Percentiles rank a stretch among this genome's conserved stretches.
These are phyloP conservation scores for Intellagama lesueurii DNA, from an alignment of 2,797 vertebrate species.

Conservation along the genomic window DNA sequence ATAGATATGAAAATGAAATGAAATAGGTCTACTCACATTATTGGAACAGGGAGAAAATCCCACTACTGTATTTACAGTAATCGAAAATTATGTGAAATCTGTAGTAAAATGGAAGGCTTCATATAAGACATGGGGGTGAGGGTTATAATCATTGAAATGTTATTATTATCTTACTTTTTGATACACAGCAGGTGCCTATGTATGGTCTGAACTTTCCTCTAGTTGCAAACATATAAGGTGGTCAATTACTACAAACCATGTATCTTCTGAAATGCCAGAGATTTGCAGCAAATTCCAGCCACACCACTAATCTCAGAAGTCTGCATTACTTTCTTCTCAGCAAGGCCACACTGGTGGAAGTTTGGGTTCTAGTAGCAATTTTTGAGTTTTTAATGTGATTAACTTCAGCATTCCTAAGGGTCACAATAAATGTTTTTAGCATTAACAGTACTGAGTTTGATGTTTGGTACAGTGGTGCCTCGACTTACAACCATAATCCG, in stretches of 20 bases:
- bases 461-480: too few species aligned
- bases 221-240: background rate
- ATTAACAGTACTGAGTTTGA: background rate
- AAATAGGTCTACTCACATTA: conserved; percentile 13
- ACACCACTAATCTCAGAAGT: background rate
- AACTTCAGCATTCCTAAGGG: background rate
- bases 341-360: conserved; percentile 5
- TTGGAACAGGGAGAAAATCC: background rate
- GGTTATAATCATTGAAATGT: background rate
- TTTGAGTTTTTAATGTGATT: background rate
- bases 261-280: conserved; percentile 28
- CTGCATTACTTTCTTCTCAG: background rate
- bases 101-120: background rate
- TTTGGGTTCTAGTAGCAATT: conserved; percentile 6
- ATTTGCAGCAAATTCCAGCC: conserved; percentile 4
- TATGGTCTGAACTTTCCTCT: background rate
- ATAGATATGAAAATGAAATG: conserved; percentile 35
- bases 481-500: too few species aligned
- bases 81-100: conserved; percentile 27
- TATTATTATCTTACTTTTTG: background rate
- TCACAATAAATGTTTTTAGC: rapidly evolving
- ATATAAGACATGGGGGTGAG: too few species aligned
- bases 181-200: too few species aligned
- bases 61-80: background rate
- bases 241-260: background rate